phyloP scores from a whole-genome alignment of 2,888 invertebrate genomes.

The Leptinotarsa tumamoca region DNA sequence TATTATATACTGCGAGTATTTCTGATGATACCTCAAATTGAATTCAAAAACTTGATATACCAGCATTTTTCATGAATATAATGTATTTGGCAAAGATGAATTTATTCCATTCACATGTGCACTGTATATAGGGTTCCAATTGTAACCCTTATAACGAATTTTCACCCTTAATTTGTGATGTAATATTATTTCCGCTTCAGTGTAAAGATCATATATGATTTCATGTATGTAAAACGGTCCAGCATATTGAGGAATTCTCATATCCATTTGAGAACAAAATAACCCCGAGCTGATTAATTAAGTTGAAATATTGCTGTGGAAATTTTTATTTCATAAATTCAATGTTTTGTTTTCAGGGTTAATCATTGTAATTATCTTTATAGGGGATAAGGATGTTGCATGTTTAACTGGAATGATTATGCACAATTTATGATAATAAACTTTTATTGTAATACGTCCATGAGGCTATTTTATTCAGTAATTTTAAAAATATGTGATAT shows the following conservation, averaged over 20 bases:
- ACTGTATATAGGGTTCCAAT: no score
- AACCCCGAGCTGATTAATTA: slow-evolving; percentile 33
- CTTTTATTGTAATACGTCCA: slow-evolving; percentile 52
- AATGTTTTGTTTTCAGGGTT: slow-evolving; percentile 31
- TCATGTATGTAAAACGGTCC: not conserved
- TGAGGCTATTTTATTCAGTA: slow-evolving; percentile 52
- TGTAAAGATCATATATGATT: no score
- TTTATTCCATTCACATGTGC: no score
- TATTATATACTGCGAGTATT: no score
- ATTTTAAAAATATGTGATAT: slow-evolving; percentile 56
- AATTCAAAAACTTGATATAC: no score
- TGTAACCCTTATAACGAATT: no score
- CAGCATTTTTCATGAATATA: no score
- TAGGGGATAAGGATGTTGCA: slow-evolving; percentile 49
- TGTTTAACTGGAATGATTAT: slow-evolving; percentile 53
- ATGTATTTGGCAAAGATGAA: no score
- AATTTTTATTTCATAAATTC: slow-evolving; percentile 29
- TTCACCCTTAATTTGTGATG: no score
- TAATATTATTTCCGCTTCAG: no score
- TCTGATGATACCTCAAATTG: no score
- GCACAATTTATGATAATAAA: slow-evolving; percentile 52
- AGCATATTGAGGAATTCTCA: not conserved
- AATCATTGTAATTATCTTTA: slow-evolving; percentile 33
- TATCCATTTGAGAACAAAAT: slow-evolving; percentile 6
- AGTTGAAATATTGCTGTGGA: slow-evolving; percentile 34